Base-by-base conservation (phyloP, 2,113 vertebrate species). In the Coryphaenoides rupestris region DNA sequence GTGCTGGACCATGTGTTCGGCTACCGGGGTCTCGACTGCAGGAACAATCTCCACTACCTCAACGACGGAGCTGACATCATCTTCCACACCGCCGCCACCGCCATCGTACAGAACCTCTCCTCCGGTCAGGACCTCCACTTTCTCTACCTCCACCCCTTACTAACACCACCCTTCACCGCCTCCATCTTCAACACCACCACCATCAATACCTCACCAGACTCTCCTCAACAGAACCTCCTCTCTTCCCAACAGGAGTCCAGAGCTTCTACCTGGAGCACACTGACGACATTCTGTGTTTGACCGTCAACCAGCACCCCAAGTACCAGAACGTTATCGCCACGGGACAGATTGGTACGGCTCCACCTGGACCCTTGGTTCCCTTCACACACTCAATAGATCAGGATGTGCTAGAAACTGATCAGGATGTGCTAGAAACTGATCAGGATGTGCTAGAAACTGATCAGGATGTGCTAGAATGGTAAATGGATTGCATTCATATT, bases 191-290 rank as follows among this genome's bases (percentile, higher is more conserved):
- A 3, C 6, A 26, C 7, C 33, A 7, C 33, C 33, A 40, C 33
- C 33, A 2, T 40, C 6, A 40, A 12, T 10, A 40, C 33, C 33
- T 6, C 24, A 26, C 24, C 24, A 40, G 33, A 40, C 33, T 12
- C 33, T 40, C 33, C 33, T 40, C 33, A 10, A 40, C 6, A 24
- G 46, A 50, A 14, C 62, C 67, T 46, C 63, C 69, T 63, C 46
- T 56, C 75, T 61, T 55, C 64, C 84, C 50, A 4, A 73, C 82
- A 99, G 97, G 97, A 58, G 93, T 90, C 33, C 97, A 99, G 85
- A 99, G 93, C 65, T 99, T 98, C 90, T 99, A 99, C 87, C 87
- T 98, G 86, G 96, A 99, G 68, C 97, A 99, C 81, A 98, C 96
- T 0, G 96, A 98, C 2, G 96, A 98, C 87, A 98, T 99, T 81